Evolutionary conservation across 2,797 vertebrate species (phyloP).

Genomic region (Amniataba percoides): DNA sequence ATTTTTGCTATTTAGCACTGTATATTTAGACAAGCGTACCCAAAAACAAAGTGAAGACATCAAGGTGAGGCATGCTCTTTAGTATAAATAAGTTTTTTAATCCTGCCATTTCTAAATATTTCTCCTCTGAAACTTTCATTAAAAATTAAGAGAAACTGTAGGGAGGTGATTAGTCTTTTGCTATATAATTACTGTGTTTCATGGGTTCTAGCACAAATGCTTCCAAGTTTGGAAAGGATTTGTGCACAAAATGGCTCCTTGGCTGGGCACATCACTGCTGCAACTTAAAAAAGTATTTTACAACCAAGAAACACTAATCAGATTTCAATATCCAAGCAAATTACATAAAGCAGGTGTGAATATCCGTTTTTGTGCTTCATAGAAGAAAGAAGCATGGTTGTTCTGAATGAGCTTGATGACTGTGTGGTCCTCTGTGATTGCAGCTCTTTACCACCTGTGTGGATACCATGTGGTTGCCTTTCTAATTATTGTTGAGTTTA

Average conservation of each 20-base stretch:
- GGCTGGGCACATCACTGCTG: not conserved
- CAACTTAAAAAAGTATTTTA: not conserved
- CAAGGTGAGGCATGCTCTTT: not conserved
- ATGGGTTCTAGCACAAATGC: not conserved
- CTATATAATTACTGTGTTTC: not conserved
- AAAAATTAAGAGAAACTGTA: not conserved
- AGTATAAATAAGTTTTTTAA: not conserved
- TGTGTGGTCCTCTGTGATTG: constrained; percentile 53
- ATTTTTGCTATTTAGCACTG: not conserved
- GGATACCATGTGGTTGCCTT: constrained; percentile 50
- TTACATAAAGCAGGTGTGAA: constrained; percentile 25
- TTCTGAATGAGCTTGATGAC: constrained; percentile 40
- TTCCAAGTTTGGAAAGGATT: not conserved
- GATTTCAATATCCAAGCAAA: not conserved
- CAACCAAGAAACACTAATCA: not conserved
- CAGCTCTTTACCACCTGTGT: constrained; percentile 57
- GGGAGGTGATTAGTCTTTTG: not conserved
- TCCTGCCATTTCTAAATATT: not conserved
- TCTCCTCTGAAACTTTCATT: not conserved
- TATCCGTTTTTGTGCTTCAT: constrained; percentile 22
- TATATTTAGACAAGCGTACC: not conserved
- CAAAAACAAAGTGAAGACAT: not conserved
- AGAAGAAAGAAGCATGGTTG: not conserved
- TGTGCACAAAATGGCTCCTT: no score
- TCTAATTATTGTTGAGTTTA: constrained; percentile 24